These are phyloP conservation scores for Aphelinus certus DNA, from an alignment of 1,140 invertebrate species.

Conservation along the genomic window DNA sequence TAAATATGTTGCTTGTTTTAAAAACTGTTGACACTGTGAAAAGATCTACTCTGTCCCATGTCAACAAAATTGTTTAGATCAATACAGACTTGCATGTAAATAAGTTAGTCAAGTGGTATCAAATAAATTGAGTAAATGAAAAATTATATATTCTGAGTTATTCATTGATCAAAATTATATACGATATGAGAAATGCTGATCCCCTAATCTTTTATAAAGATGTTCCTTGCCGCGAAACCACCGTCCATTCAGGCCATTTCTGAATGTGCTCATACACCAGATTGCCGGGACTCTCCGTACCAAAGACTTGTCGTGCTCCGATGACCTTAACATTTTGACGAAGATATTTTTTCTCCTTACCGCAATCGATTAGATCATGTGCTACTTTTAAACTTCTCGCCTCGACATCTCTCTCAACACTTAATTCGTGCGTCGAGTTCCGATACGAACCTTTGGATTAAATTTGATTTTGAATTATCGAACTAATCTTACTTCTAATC, in stretches of 20 bases:
- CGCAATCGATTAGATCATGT: constrained; percentile 71
- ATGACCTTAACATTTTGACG: constrained; percentile 69
- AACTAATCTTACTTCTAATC: no score
- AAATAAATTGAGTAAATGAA: constrained; percentile 56
- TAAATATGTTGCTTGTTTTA: constrained; percentile 37
- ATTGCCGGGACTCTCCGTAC: constrained; percentile 72
- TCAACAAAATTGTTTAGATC: constrained; percentile 49
- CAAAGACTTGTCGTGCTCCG: constrained; percentile 70
- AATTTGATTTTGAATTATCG: no score
- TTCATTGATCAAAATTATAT: constrained; percentile 1
- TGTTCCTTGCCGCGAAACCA: background rate
- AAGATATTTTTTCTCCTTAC: constrained; percentile 68
- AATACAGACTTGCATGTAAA: constrained; percentile 55
- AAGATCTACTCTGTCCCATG: constrained; percentile 41
- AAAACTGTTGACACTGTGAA: constrained; percentile 42
- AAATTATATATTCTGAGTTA: constrained; percentile 1
- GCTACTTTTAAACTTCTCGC: constrained; percentile 67
- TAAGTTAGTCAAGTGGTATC: constrained; percentile 50
- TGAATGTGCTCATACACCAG: constrained; percentile 66
- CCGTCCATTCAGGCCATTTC: constrained; percentile 55
- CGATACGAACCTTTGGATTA: constrained; percentile 46
- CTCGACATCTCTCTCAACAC: constrained; percentile 72
- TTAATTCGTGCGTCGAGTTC: constrained; percentile 42
- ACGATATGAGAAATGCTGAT: background rate
- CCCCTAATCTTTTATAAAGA: background rate